Evolutionary conservation across 2,888 invertebrate species (phyloP), one percentile per base, ranked within the genome.

Genomic region (Watsonalla cultraria): DNA sequence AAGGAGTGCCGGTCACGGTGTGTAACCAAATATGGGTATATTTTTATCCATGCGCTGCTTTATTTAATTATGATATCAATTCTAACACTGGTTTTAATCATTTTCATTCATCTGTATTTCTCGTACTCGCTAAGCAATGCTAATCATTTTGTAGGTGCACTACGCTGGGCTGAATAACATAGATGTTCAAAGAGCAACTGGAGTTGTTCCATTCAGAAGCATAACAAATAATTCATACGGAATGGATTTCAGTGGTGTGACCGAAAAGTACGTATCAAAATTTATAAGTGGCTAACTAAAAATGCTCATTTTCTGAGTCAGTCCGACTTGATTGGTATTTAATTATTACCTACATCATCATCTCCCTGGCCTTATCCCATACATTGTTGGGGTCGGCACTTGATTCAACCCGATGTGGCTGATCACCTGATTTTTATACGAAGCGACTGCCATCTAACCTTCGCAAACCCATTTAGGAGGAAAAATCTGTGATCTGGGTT

Each of bases 231-330:
- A 24, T 24, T 24, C 24, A 50, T 83, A 66, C 54, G 84, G 85
- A 42, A 82, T 84, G 79, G 86, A 86, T 55, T 86, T 82, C 54
- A 86, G 86, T 67, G 86, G 86, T 11, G 56, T 68, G 1, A 82
- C 78, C 46, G 59, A 74, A 11, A 70, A 66, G 85, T 83, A 72
- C 37, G 24, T 24, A 24, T 24, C 24, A 2, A 2, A 24, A 24
- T 24, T 24, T 24, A 24, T 24, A 35, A 24, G 2, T 8, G n/a
- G n/a, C n/a, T 51, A 6, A 7, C 37, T n/a, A 7, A 45, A n/a
- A 7, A 45, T 47, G 45, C 0, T 7, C 4, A 2, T 24, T 24
- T 24, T 24, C 2, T 24, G 24, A 24, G 4, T 2, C 24, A 24
- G 24, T 24, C 24, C 4, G 24, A 24, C 1, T 24, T 4, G 24